Conservation (phyloP, 2,888 invertebrate species). For the Perithous albicinctus region DNA sequence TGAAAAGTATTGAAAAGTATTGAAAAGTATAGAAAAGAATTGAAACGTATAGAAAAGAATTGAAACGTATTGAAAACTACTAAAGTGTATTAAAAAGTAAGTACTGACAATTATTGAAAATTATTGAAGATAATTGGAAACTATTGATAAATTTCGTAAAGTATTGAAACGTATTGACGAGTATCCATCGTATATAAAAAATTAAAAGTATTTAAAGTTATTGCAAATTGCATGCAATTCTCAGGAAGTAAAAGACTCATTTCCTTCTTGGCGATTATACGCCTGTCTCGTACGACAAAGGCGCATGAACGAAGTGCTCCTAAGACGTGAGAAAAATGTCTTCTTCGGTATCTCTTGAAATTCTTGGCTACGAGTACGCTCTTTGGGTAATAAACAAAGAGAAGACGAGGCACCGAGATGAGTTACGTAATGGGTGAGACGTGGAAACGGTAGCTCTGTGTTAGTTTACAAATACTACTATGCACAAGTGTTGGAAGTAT, state of each 20-base stretch:
- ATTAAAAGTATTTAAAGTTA: not conserved
- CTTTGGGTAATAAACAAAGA: conserved; percentile 9
- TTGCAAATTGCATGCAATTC: not conserved
- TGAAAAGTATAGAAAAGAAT: no score
- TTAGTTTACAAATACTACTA: not conserved
- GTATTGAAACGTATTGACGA: not conserved
- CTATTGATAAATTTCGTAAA: not conserved
- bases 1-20: no score
- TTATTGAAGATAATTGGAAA: no score
- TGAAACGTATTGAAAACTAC: no score
- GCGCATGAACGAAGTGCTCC: not conserved
- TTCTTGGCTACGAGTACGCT: not conserved
- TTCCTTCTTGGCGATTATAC: not conserved
- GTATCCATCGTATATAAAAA: no score
- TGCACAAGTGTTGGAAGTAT: not conserved
- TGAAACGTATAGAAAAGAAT: no score
- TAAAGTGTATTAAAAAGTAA: no score
- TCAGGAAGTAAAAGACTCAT: not conserved
- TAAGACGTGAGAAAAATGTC: conserved; percentile 11
- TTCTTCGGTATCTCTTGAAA: conserved; percentile 5
- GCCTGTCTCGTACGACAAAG: conserved; percentile 1
- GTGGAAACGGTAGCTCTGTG: conserved; percentile 12
- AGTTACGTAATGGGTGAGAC: conserved; percentile 31
- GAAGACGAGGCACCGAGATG: conserved; percentile 28
- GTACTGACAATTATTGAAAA: no score